Evolutionary conservation across 1,140 invertebrate genomes (phyloP).

Genomic region (Sycophila sp.): DNA sequence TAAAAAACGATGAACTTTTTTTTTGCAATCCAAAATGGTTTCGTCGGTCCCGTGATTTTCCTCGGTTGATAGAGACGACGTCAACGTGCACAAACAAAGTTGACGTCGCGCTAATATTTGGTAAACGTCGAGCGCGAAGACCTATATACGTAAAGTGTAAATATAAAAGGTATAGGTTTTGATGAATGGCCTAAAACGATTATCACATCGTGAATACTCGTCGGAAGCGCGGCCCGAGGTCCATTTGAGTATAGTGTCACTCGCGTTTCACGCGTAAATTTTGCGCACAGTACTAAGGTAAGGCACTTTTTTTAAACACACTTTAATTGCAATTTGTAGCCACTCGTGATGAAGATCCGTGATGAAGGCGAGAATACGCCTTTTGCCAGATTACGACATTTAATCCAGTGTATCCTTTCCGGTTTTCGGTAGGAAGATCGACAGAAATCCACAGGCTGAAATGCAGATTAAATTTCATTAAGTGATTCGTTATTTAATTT

Average conservation of each 20-base stretch:
- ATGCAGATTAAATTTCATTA: too few species aligned
- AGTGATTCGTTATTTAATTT: too few species aligned
- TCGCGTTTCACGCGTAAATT: too few species aligned
- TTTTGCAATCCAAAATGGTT: too few species aligned
- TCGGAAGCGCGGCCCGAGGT: neutral
- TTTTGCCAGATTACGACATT: slow-evolving; percentile 11
- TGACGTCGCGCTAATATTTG: too few species aligned
- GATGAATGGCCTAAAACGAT: slow-evolving; percentile 3
- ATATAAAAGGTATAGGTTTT: neutral
- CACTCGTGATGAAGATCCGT: neutral
- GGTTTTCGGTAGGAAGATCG: slow-evolving; percentile 74
- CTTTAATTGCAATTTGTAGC: neutral
- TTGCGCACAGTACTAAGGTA: too few species aligned
- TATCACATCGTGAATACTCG: slow-evolving; percentile 30
- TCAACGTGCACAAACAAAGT: too few species aligned
- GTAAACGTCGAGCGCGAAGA: too few species aligned
- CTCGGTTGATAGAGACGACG: too few species aligned
- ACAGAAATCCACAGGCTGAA: slow-evolving; percentile 74
- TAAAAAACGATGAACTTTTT: too few species aligned
- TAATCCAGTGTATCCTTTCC: slow-evolving; percentile 75
- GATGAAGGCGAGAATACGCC: neutral
- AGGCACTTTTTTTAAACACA: neutral
- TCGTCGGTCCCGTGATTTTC: too few species aligned
- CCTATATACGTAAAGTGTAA: neutral
- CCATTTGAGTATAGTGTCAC: too few species aligned